phyloP scores from a whole-genome alignment of 2,113 vertebrate genomes.

The Eulacestoma nigropectus region DNA sequence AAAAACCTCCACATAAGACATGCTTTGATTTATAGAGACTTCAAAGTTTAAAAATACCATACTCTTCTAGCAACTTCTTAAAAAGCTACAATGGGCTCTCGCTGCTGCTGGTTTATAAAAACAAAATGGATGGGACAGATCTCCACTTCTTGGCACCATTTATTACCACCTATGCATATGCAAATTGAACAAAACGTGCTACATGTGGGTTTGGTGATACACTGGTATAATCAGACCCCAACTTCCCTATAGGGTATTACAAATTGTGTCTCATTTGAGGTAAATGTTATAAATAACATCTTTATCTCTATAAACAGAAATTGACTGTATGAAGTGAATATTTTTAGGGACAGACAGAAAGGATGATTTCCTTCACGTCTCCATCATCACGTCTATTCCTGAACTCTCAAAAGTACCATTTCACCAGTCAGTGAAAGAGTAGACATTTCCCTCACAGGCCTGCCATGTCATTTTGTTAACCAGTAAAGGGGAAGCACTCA shows the following conservation, averaged over 20 bases:
- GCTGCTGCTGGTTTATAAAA: not conserved
- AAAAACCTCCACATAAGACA: not conserved
- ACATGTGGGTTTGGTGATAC: not conserved
- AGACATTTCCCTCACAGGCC: not conserved
- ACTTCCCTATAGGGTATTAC: not conserved
- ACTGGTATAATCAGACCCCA: not conserved
- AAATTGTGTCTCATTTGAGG: not conserved
- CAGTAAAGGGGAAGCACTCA: not conserved
- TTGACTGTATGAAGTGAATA: not conserved
- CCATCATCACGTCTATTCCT: not conserved
- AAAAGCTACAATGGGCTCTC: not conserved
- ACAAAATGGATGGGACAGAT: not conserved
- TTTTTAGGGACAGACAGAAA: not conserved
- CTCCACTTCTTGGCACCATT: not conserved
- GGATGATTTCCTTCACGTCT: not conserved
- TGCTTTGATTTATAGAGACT: not conserved
- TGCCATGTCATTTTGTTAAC: not conserved
- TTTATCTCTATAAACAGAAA: not conserved
- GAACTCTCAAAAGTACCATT: not conserved
- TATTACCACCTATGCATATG: not conserved
- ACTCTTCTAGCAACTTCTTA: not conserved
- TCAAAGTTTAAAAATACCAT: not conserved
- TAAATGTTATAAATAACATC: not conserved
- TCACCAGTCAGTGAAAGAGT: not conserved
- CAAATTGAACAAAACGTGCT: not conserved